phyloP scores from a whole-genome alignment of 2,113 vertebrate species.

The Platichthys stellatus region DNA sequence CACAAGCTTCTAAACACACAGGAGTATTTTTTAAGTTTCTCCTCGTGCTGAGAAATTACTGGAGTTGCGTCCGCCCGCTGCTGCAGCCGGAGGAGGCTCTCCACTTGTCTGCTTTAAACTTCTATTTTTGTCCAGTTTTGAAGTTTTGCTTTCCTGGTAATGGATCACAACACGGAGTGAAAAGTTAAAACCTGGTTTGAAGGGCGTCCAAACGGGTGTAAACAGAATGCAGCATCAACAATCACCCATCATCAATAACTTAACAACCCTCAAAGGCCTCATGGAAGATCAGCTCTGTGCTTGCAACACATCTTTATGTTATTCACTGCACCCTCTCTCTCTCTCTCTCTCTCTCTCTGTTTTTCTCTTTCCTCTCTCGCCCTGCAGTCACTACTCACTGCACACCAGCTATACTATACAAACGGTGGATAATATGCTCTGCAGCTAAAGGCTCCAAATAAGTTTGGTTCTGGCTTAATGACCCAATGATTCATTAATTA shows the following conservation, averaged over 20 bases:
- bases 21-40: constrained; percentile 4
- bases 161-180: neutral
- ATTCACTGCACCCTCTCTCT: constrained; percentile 5
- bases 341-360: neutral
- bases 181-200: constrained; percentile 27
- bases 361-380: neutral
- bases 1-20: constrained; percentile 17
- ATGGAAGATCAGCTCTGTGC: neutral
- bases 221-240: constrained; percentile 42
- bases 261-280: neutral
- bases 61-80: constrained; percentile 3
- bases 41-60: constrained; percentile 17
- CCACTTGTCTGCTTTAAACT: constrained; percentile 33
- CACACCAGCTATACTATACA: neutral
- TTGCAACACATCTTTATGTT: neutral
- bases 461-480: constrained; percentile 11
- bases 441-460: constrained; percentile 12
- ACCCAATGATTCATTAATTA: constrained; percentile 19
- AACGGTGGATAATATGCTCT: constrained; percentile 9
- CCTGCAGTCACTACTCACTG: neutral
- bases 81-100: constrained; percentile 7
- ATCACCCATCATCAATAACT: constrained; percentile 26
- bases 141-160: constrained; percentile 17
- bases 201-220: neutral
- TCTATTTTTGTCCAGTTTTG: constrained; percentile 18